Percentiles rank a stretch among this genome's conserved stretches.
phyloP scores from a whole-genome alignment of 2,888 invertebrate species.

The Patella depressa region DNA sequence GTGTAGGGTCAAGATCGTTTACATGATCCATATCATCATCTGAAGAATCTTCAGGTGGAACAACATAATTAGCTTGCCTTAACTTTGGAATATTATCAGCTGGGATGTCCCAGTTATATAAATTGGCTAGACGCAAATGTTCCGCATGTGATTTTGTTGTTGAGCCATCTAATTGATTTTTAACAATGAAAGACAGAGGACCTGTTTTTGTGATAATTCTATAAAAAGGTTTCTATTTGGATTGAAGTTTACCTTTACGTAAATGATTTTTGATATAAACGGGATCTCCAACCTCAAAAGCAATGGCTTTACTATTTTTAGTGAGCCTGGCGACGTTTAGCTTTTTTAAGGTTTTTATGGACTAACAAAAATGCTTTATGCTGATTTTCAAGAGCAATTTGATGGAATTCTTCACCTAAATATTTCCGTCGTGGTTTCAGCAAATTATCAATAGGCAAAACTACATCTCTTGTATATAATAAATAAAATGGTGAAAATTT shows the following conservation, averaged over 20 bases:
- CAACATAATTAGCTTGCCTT: constrained; percentile 21
- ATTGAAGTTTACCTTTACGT: constrained; percentile 13
- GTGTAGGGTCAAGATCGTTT: not conserved
- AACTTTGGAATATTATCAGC: constrained; percentile 9
- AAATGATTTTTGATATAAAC: constrained; percentile 12
- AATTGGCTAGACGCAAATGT: not conserved
- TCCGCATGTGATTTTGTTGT: not conserved
- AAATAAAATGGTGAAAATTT: constrained; percentile 1
- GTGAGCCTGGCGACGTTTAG: too few species aligned
- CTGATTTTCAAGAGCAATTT: constrained; percentile 10
- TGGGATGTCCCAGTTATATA: constrained; percentile 24
- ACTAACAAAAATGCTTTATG: constrained; percentile 11
- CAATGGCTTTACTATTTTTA: not conserved
- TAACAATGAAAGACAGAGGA: too few species aligned
- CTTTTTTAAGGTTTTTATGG: too few species aligned
- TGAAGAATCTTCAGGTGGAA: constrained; percentile 14
- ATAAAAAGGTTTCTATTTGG: too few species aligned
- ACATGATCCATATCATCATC: not conserved
- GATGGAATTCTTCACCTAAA: constrained; percentile 11
- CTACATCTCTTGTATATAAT: not conserved
- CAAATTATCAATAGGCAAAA: constrained; percentile 7
- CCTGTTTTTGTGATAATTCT: too few species aligned
- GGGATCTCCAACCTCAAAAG: constrained; percentile 23
- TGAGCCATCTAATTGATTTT: constrained; percentile 14
- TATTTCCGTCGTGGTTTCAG: constrained; percentile 6